phyloP scores from a whole-genome alignment of 2,113 vertebrate genomes.

The Papio anubis region DNA sequence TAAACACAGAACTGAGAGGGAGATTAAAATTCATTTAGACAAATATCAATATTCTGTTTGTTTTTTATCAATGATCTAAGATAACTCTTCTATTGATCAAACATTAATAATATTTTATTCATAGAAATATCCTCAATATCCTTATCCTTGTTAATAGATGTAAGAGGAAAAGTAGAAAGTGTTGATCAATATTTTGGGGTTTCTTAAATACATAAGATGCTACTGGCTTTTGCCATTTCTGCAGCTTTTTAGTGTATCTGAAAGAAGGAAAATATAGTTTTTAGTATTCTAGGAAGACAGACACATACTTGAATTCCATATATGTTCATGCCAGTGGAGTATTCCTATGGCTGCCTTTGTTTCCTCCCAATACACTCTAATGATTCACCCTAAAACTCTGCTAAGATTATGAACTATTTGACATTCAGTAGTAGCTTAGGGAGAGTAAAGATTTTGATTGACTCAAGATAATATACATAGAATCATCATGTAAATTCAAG shows the following conservation, averaged over 20 bases:
- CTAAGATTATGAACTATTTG: background rate
- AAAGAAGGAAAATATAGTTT: background rate
- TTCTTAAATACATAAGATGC: background rate
- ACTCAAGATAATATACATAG: background rate
- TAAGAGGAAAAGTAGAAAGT: background rate
- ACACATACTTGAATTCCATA: too few species aligned
- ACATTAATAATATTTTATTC: background rate
- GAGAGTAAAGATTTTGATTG: background rate
- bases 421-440: background rate
- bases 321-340: background rate
- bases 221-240: background rate
- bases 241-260: background rate
- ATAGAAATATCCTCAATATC: too few species aligned
- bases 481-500: background rate
- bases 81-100: constrained; percentile 8
- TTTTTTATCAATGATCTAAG: constrained; percentile 6
- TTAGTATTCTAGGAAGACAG: background rate
- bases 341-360: background rate
- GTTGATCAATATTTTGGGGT: background rate
- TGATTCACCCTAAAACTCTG: background rate
- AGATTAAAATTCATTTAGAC: constrained; percentile 3
- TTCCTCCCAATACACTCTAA: background rate
- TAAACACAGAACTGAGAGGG: background rate
- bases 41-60: constrained; percentile 1
- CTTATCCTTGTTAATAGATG: constrained; percentile 35